A percentile compares a stretch with the other conserved stretches of the same genome.
These are phyloP conservation scores for Homarus americanus DNA, from an alignment of 1,140 invertebrate species.

Conservation along the genomic window DNA sequence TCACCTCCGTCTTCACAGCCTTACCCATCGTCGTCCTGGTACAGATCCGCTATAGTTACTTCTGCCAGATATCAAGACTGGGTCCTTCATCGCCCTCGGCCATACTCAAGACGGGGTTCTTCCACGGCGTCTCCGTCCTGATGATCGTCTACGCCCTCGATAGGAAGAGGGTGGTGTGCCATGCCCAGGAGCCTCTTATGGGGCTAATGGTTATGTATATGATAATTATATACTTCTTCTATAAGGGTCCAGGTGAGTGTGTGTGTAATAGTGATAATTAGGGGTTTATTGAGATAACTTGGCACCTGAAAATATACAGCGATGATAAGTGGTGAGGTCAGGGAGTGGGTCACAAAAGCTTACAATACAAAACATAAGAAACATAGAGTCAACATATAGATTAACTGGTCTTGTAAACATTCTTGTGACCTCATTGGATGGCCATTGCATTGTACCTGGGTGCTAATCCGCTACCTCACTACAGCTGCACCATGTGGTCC, in stretches of 20 bases:
- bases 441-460: too few species aligned
- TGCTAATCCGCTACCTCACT: too few species aligned
- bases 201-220: conserved; percentile 71
- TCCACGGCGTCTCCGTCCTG: conserved; percentile 60
- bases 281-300: too few species aligned
- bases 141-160: conserved; percentile 68
- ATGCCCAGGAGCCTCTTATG: conserved; percentile 73
- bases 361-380: too few species aligned
- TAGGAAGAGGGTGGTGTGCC: conserved; percentile 69
- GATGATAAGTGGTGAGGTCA: too few species aligned
- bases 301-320: too few species aligned
- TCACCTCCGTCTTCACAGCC: conserved; percentile 56
- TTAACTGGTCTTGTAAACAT: too few species aligned
- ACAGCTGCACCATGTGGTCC: too few species aligned
- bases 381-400: too few species aligned
- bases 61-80: conserved; percentile 45
- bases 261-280: too few species aligned
- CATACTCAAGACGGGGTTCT: conserved; percentile 35
- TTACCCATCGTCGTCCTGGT: conserved; percentile 44
- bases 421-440: too few species aligned
- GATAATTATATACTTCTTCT: conserved; percentile 73
- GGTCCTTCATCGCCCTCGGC: conserved; percentile 22
- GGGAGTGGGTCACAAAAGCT: too few species aligned
- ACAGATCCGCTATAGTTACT: conserved; percentile 61
- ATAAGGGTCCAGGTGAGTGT: conserved; percentile 66